Percentiles rank a stretch among this genome's conserved stretches.
Conservation (phyloP, 1,140 invertebrate genomes). For the Campodea augens region DNA sequence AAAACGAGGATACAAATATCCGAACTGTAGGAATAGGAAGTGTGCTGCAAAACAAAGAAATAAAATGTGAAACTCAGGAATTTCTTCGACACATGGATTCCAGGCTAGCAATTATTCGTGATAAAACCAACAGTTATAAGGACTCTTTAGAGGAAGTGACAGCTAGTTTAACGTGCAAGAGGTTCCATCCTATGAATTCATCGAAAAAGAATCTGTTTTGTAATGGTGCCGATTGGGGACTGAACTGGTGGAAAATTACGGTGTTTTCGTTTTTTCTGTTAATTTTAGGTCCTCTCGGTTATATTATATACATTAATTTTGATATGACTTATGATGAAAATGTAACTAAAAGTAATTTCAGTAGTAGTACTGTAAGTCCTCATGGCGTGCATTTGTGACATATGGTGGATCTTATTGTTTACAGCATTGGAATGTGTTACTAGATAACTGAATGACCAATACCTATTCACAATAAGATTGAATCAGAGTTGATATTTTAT, state of each 20-base stretch:
- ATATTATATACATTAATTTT: neutral
- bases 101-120: neutral
- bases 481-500: too few species aligned
- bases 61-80: neutral
- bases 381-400: too few species aligned
- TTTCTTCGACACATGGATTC: neutral
- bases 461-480: too few species aligned
- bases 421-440: too few species aligned
- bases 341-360: too few species aligned
- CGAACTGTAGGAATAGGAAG: too few species aligned
- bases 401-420: too few species aligned
- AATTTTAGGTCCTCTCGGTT: neutral
- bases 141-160: neutral
- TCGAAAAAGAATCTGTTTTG: neutral
- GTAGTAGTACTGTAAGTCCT: too few species aligned
- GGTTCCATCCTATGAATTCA: neutral
- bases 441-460: too few species aligned
- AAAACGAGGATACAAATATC: too few species aligned
- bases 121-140: neutral
- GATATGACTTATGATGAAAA: too few species aligned
- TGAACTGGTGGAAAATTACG: neutral
- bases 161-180: neutral
- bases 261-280: neutral
- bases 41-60: too few species aligned
- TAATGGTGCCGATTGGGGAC: neutral